Base-by-base conservation (phyloP, 2,113 vertebrate species). In the Centropristis striata region DNA sequence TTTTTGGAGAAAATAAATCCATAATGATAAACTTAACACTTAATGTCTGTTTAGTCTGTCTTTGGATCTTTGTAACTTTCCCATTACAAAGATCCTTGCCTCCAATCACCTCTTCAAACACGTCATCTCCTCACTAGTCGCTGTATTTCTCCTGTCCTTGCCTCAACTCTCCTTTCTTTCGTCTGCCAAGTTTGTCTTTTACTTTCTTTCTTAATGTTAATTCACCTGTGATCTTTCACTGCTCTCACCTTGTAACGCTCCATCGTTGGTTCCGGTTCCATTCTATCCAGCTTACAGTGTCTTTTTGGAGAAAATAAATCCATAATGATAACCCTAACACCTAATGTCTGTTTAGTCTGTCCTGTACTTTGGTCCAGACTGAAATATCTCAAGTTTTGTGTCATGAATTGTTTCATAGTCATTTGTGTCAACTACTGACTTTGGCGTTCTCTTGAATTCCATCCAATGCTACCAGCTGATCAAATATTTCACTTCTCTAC, bases 221-320 rank as follows among this genome's bases (percentile, higher is more conserved):
- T 92, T 92, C 84, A 88, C 86, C 83, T 90, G 88, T 92, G 91
- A 90, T 93, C 88, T 91, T 82, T 83, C 76, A 55, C 75, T 63
- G 73, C 85, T 70, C 54, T 83, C 78, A n/a, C n/a, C n/a, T n/a
- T n/a, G n/a, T n/a, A n/a, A n/a, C n/a, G n/a, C n/a, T 32, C 32
- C 32, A 32, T 32, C 32, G 3, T 32, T 32, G 32, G 32, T 32
- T 32, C 32, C 6, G 6, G 3, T 32, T 32, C 32, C 32, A 4
- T 1, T 32, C 6, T 32, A 4, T 32, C 6, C 6, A 32, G 32
- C 32, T 32, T 32, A 32, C n/a, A n/a, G n/a, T n/a, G n/a, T n/a
- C n/a, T n/a, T n/a, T n/a, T n/a, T n/a, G n/a, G n/a, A n/a, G n/a
- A n/a, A n/a, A n/a, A n/a, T n/a, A n/a, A n/a, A n/a, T n/a, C n/a